A percentile compares a stretch with the other conserved stretches of the same genome.
Evolutionary conservation across 2,113 vertebrate species (phyloP).

Genomic region (Hoplias malabaricus): DNA sequence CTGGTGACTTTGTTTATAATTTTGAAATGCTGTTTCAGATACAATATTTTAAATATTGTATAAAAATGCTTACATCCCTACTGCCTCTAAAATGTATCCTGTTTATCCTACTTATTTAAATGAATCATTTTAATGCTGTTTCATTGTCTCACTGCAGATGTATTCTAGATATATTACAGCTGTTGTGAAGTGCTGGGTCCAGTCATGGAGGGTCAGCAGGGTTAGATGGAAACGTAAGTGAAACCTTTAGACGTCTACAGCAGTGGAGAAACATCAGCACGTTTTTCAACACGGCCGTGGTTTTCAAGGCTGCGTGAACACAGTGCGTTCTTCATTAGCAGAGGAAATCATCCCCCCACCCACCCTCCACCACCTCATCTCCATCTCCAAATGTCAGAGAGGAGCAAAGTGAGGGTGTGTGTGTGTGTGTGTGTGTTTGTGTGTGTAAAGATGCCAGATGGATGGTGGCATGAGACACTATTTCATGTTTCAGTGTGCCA

Average conservation of each 20-base stretch:
- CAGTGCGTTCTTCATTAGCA: conserved; percentile 55
- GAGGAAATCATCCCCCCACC: conserved; percentile 52
- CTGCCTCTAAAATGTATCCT: too few relatives aligned
- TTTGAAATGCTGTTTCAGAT: too few relatives aligned
- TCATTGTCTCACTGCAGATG: too few relatives aligned
- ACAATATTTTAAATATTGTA: too few relatives aligned
- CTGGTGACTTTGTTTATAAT: too few relatives aligned
- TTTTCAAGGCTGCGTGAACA: conserved; percentile 47
- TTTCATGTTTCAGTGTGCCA: conserved; percentile 76
- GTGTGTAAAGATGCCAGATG: conserved; percentile 65
- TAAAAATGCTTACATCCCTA: too few relatives aligned
- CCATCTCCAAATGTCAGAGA: conserved; percentile 55
- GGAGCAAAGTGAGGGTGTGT: conserved; percentile 40
- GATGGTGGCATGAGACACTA: conserved; percentile 71
- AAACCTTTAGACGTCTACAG: conserved; percentile 27
- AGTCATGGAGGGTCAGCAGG: not conserved
- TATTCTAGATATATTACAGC: not conserved
- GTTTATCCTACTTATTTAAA: too few relatives aligned
- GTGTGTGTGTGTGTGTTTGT: conserved; percentile 47
- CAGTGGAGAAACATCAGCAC: conserved; percentile 19
- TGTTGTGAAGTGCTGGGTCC: not conserved
- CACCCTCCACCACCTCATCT: too few relatives aligned
- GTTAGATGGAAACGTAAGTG: not conserved
- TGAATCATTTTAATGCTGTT: too few relatives aligned
- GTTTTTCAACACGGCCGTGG: conserved; percentile 33